Evolutionary conservation across 2,888 invertebrate species (phyloP).

Genomic region (Agrochola circellaris): DNA sequence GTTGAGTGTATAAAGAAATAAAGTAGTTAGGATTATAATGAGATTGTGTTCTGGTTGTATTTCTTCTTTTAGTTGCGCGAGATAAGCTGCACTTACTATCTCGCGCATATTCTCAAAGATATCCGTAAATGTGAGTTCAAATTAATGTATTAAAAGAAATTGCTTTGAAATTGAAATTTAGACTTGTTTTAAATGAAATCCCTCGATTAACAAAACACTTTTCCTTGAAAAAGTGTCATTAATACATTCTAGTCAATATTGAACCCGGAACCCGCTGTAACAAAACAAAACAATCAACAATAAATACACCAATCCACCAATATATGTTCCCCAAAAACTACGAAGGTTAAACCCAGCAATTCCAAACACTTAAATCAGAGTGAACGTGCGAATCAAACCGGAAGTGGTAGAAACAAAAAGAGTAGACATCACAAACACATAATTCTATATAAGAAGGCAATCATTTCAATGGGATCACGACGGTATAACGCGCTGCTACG

Average conservation of each 20-base stretch:
- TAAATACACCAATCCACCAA: not conserved
- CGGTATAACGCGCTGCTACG: conserved; percentile 81
- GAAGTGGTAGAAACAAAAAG: conserved; percentile 54
- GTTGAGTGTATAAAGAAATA: not conserved
- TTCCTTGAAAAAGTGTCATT: not conserved
- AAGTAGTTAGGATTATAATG: conserved; percentile 3
- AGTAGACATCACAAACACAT: conserved; percentile 80
- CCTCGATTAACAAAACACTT: not conserved
- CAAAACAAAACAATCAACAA: conserved; percentile 8
- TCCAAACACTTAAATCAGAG: conserved; percentile 18
- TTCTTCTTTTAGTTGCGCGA: not conserved
- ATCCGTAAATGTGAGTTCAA: not conserved
- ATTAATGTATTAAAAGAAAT: not conserved
- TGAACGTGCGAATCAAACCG: conserved; percentile 33
- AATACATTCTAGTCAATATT: not conserved
- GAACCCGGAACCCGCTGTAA: not conserved
- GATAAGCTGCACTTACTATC: not conserved
- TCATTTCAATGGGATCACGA: conserved; percentile 84
- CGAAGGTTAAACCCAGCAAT: not conserved
- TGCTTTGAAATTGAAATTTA: too few relatives aligned
- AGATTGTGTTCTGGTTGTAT: not conserved
- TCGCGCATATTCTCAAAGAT: not conserved
- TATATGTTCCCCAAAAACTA: not conserved
- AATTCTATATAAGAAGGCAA: conserved; percentile 85
- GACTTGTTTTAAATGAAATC: too few relatives aligned